These are phyloP conservation scores for Catocala sponsa DNA, from an alignment of 2,888 invertebrate genomes.

Conservation along the genomic window DNA sequence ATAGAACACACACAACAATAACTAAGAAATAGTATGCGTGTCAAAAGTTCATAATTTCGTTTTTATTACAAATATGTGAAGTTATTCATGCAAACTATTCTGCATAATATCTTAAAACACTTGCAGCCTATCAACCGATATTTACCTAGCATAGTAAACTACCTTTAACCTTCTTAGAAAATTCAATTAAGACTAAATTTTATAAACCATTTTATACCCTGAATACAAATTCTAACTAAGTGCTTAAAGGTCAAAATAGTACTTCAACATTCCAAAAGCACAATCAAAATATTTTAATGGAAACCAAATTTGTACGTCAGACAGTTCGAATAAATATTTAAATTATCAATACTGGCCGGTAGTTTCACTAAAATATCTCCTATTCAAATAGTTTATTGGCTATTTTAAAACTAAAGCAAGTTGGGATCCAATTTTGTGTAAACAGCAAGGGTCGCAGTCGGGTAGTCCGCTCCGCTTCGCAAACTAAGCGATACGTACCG, in stretches of 20 bases:
- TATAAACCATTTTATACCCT: too few relatives aligned
- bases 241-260: constrained; percentile 2
- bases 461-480: constrained; percentile 13
- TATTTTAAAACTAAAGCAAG: constrained; percentile 55
- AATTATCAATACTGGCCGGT: constrained; percentile 40
- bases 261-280: constrained; percentile 31
- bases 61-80: too few relatives aligned
- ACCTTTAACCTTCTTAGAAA: too few relatives aligned
- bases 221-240: not conserved
- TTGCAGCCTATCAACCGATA: too few relatives aligned
- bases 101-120: too few relatives aligned
- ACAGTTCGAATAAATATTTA: constrained; percentile 47
- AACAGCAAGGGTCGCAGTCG: constrained; percentile 32
- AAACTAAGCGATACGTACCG: constrained; percentile 47
- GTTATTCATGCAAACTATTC: too few relatives aligned
- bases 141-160: too few relatives aligned
- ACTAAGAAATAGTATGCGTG: too few relatives aligned
- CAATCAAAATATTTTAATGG: constrained; percentile 42
- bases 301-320: constrained; percentile 29
- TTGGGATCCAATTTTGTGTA: constrained; percentile 51
- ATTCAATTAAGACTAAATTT: too few relatives aligned
- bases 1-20: too few relatives aligned
- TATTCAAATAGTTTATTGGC: constrained; percentile 54
- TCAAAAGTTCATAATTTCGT: too few relatives aligned
- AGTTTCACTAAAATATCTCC: constrained; percentile 39